Percentiles rank a stretch among this genome's conserved stretches.
These are phyloP conservation scores for Cyclargus thomasi DNA, from an alignment of 1,140 invertebrate species.

Conservation along the genomic window DNA sequence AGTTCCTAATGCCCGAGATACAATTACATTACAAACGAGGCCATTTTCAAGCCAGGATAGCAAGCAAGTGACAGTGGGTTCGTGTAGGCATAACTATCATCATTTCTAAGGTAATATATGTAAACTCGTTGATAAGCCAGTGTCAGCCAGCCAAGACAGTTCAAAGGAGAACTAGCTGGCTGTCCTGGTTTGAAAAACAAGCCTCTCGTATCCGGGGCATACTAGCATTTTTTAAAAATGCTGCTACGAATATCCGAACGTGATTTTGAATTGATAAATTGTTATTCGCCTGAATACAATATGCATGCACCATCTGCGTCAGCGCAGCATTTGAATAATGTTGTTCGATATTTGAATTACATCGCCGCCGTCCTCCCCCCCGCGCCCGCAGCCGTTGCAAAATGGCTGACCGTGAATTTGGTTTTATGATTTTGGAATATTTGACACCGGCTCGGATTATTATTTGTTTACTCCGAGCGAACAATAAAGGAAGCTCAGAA, in stretches of 20 bases:
- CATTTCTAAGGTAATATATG: no score
- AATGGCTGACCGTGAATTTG: constrained; percentile 32
- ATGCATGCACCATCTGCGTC: constrained; percentile 32
- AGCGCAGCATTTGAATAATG: constrained; percentile 25
- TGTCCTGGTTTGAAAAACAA: no score
- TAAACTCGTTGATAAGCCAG: no score
- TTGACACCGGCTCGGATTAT: neutral
- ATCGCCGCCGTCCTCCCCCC: neutral
- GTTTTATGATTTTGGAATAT: constrained; percentile 18
- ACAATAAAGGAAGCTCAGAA: neutral
- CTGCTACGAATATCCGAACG: constrained; percentile 26
- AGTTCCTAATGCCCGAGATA: no score
- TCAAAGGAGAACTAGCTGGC: no score
- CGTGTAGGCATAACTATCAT: no score
- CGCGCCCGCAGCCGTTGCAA: constrained; percentile 15
- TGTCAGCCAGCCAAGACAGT: no score
- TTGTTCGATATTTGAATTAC: constrained; percentile 23
- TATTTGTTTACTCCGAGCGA: constrained; percentile 2
- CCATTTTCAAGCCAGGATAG: no score
- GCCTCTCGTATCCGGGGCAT: no score
- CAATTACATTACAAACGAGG: no score
- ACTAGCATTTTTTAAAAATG: no score
- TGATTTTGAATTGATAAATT: constrained; percentile 14
- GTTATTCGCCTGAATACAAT: constrained; percentile 31
- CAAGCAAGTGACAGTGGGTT: no score